Evolutionary conservation across 2,797 vertebrate genomes (phyloP), one percentile per base, ranked within the genome.

Genomic region (Calcarius lapponicus): DNA sequence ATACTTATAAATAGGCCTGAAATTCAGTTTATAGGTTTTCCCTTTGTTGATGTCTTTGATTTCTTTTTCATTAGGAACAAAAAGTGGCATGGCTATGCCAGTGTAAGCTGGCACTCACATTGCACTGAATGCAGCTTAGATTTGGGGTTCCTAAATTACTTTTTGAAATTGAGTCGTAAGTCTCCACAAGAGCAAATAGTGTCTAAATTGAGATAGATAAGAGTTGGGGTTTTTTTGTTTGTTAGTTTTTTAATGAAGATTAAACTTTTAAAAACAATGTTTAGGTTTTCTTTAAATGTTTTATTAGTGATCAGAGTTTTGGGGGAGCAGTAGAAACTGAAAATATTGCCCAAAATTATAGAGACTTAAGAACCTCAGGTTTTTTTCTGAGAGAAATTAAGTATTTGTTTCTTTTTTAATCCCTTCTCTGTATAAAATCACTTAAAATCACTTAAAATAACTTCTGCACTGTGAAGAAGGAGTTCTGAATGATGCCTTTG

Each of bases 291-390:
- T 88, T 92, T 70, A 66, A 86, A 69, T 4, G 17, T 66, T 9
- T 3, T 29, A 12, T 79, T 79, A 56, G 15, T 50, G 9, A 65
- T 82, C 17, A 38, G 3, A 31, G 24, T 9, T 60, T 31, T 20
- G 17, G 19, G 5, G 2, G 6, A 73, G 34, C 22, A 3, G 6
- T 5, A 61, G 31, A 40, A 92, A 92, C 6, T 28, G 48, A 88
- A 80, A 86, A 71, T 40, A 53, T n/a, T 47, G 29, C 25, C 24
- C 11, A 38, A 51, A 79, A 32, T 47, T 71, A 34, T 31, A 67
- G 8, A 87, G 2, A 24, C 24, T 73, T 50, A 10, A 64, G 58
- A 92, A 43, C 21, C 3, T 50, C 1, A 2, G 0, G 0, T 14
- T 72, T 70, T 88, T 74, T 50, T 32, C 29, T 36, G 34, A 38